Percentiles rank a stretch among this genome's conserved stretches.
Conservation (phyloP, 2,888 invertebrate genomes). For the Limnephilus rhombicus region DNA sequence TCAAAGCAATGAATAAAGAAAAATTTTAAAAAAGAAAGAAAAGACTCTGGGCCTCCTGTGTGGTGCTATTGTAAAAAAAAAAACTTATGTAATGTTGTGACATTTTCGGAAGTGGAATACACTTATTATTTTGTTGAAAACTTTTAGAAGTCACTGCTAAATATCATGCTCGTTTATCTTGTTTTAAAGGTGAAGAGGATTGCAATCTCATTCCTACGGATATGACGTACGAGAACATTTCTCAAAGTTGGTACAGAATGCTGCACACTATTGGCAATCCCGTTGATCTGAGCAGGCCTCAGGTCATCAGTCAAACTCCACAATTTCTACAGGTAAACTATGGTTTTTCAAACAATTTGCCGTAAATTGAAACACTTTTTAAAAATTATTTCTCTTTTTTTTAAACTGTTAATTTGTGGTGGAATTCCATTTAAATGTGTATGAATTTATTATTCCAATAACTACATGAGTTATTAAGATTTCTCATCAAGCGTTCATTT, state of each 20-base stretch:
- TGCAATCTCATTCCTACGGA: conserved; percentile 87
- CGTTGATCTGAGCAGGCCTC: conserved; percentile 92
- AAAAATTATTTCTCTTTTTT: too few relatives aligned
- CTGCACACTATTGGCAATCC: conserved; percentile 97
- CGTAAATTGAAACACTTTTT: not conserved
- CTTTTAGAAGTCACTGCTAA: not conserved
- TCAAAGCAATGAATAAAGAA: too few relatives aligned
- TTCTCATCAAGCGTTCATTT: too few relatives aligned
- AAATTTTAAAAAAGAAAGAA: too few relatives aligned
- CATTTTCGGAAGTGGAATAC: too few relatives aligned
- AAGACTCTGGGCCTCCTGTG: too few relatives aligned
- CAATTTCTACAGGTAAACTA: conserved; percentile 77
- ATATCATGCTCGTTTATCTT: not conserved
- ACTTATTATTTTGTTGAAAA: not conserved
- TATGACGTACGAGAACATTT: conserved; percentile 93
- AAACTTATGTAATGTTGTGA: too few relatives aligned
- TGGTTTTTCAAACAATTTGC: not conserved
- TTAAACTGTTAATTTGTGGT: not conserved
- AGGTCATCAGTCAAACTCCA: conserved; percentile 83
- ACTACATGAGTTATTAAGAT: too few relatives aligned
- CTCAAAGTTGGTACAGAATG: conserved; percentile 97
- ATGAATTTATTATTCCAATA: not conserved
- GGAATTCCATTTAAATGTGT: not conserved
- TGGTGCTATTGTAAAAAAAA: too few relatives aligned
- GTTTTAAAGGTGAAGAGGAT: conserved; percentile 89